Conservation (phyloP, 2,888 invertebrate genomes). For the Alsophila aescularia region DNA sequence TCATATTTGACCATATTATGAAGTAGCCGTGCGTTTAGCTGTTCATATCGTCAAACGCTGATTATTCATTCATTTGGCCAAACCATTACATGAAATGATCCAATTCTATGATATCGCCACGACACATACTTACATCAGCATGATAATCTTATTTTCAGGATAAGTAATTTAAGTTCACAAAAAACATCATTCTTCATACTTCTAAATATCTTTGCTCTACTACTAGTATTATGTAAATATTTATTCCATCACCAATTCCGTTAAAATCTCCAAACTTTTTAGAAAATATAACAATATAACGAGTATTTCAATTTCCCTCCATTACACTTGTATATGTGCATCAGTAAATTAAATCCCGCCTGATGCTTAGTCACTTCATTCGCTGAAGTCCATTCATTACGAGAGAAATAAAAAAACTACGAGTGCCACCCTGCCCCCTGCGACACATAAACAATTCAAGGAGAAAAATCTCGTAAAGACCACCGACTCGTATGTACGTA, state of each 20-base stretch:
- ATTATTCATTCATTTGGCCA: no score
- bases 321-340: conserved; percentile 28
- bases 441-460: conserved; percentile 65
- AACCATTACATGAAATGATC: no score
- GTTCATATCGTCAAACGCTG: no score
- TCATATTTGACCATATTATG: no score
- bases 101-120: no score
- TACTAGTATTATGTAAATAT: no score
- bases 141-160: no score
- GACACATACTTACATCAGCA: no score
- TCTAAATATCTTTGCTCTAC: no score
- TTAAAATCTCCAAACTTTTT: conserved; percentile 10
- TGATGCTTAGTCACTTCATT: conserved; percentile 47
- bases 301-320: conserved; percentile 20
- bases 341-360: conserved; percentile 40
- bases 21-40: no score
- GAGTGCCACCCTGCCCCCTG: conserved; percentile 38
- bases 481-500: conserved; percentile 41
- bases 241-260: not conserved
- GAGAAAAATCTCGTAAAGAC: conserved; percentile 50
- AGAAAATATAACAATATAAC: conserved; percentile 24
- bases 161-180: no score
- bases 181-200: no score
- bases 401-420: conserved; percentile 48
- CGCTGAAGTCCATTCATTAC: conserved; percentile 61